Conservation (phyloP, 2,113 vertebrate genomes). For the Microtus pennsylvanicus region DNA sequence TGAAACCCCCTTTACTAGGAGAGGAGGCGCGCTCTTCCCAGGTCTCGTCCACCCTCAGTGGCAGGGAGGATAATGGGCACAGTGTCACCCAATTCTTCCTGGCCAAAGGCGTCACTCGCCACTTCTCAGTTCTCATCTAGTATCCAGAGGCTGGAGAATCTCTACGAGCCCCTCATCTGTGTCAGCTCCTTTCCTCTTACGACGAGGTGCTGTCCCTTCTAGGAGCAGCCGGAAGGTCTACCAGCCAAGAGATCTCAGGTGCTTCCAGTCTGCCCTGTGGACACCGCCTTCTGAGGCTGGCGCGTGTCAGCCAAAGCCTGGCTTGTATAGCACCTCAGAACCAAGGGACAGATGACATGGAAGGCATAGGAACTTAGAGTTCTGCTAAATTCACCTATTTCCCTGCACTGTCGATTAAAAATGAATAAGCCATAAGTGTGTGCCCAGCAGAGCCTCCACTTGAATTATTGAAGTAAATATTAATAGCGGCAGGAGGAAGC, state of each 20-base stretch:
- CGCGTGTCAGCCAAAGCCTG: neutral
- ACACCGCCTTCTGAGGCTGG: neutral
- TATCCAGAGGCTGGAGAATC: neutral
- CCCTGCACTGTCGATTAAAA: neutral
- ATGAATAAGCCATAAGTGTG: neutral
- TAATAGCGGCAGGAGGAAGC: neutral
- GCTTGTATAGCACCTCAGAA: neutral
- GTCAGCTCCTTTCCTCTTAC: neutral
- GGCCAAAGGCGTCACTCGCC: rapidly evolving
- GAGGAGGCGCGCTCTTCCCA: neutral
- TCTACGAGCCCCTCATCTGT: neutral
- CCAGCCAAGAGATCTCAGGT: neutral
- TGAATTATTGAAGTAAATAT: neutral
- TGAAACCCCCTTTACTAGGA: neutral
- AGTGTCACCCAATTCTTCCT: neutral
- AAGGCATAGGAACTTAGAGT: neutral
- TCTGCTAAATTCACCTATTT: neutral
- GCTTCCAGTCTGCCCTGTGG: neutral
- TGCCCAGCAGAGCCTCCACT: neutral
- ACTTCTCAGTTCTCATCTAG: neutral
- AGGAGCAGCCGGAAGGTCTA: neutral
- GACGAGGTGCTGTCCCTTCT: neutral
- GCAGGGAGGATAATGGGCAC: neutral
- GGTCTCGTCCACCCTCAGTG: neutral
- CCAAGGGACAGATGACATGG: neutral